A percentile compares a stretch with the other conserved stretches of the same genome.
phyloP scores from a whole-genome alignment of 2,113 vertebrate species.

The Zosterops hypoxanthus region DNA sequence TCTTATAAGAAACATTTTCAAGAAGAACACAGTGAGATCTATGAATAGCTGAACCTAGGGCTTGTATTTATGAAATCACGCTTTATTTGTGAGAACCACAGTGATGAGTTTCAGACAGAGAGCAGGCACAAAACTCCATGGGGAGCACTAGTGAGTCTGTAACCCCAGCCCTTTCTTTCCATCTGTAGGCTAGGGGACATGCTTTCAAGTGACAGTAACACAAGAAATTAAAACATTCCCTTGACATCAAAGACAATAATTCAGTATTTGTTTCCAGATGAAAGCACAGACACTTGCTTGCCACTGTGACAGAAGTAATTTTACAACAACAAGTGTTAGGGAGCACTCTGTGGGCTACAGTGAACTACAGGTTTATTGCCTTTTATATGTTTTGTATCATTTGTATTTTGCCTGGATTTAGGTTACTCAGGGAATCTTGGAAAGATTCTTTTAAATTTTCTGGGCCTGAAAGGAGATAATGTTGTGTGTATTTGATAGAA shows the following conservation, averaged over 20 bases:
- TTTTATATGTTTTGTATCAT: neutral
- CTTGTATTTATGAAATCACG: neutral
- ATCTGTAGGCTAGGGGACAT: neutral
- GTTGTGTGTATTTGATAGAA: neutral
- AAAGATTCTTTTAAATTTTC: neutral
- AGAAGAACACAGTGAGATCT: neutral
- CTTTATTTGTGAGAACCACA: neutral
- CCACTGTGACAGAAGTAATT: neutral
- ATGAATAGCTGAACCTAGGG: neutral
- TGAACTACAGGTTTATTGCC: neutral
- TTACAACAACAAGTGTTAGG: neutral
- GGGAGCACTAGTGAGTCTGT: accelerated
- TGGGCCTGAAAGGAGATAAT: neutral
- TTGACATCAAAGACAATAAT: neutral
- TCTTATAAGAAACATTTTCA: neutral
- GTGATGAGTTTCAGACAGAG: neutral
- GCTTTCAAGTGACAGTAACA: neutral
- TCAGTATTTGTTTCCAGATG: neutral
- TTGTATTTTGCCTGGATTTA: neutral
- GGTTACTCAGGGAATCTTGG: neutral
- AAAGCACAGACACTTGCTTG: accelerated
- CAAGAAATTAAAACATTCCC: neutral
- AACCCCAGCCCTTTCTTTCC: neutral
- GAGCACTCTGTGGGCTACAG: accelerated
- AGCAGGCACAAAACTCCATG: accelerated